These are phyloP conservation scores for Orycteropus afer DNA, from an alignment of 2,113 vertebrate species.

Conservation along the genomic window DNA sequence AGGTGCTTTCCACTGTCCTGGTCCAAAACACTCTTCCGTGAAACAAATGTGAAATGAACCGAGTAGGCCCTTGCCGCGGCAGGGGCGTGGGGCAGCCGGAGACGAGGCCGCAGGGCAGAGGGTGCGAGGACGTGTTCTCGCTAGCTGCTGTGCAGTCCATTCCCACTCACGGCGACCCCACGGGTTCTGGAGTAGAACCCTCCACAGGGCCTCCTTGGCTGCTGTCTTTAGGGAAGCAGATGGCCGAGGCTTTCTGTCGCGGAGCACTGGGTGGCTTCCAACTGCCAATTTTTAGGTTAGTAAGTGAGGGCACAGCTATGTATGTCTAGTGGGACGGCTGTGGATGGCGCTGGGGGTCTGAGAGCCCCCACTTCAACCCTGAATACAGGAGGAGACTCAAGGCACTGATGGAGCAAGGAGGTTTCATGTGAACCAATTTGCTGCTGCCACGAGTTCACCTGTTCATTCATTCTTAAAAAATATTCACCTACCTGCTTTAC, in stretches of 20 bases:
- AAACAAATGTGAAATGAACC: too few species aligned
- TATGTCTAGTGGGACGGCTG: rapidly evolving
- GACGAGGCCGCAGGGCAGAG: rapidly evolving
- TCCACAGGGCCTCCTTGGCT: neutral
- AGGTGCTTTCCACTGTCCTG: rapidly evolving
- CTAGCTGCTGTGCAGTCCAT: neutral
- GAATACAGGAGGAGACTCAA: rapidly evolving
- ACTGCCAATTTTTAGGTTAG: neutral
- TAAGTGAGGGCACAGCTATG: neutral
- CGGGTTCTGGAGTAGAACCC: neutral
- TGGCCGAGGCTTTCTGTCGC: neutral
- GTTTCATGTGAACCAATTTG: neutral
- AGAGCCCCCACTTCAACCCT: neutral
- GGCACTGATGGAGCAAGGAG: rapidly evolving
- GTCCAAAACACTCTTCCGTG: rapidly evolving
- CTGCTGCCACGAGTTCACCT: rapidly evolving
- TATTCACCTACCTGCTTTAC: rapidly evolving
- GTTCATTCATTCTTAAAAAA: rapidly evolving
- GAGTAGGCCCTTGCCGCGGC: too few species aligned
- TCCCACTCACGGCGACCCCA: neutral
- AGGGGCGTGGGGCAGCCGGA: too few species aligned
- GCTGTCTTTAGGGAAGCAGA: too few species aligned
- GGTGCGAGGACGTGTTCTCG: neutral
- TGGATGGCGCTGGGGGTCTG: rapidly evolving
- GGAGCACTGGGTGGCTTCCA: neutral